Percentiles rank a stretch among this genome's conserved stretches.
Conservation (phyloP, 2,113 vertebrate genomes). For the Corydoras maculifer region DNA sequence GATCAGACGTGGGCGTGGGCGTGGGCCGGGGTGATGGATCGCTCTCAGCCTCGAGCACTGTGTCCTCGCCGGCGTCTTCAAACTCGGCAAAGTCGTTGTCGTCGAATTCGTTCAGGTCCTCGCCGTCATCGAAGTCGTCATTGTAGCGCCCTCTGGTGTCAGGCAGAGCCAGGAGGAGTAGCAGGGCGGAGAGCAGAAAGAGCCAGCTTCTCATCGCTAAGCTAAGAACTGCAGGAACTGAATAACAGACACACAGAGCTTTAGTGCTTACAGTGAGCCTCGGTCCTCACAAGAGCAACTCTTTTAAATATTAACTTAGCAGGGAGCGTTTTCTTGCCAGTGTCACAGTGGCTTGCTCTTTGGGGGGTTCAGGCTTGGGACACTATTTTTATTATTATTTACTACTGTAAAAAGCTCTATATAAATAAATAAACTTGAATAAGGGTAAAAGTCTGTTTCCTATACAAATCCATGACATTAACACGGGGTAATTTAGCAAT, state of each 20-base stretch:
- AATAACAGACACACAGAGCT: neutral
- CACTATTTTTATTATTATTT: too few species aligned
- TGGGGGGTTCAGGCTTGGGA: too few species aligned
- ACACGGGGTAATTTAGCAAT: too few species aligned
- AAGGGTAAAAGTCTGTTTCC: too few species aligned
- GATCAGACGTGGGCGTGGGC: slow-evolving; percentile 34
- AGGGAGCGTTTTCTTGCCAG: too few species aligned
- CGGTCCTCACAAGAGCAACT: too few species aligned
- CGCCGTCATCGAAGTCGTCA: slow-evolving; percentile 90
- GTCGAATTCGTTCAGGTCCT: slow-evolving; percentile 90
- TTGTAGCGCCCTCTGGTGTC: slow-evolving; percentile 67
- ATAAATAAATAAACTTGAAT: too few species aligned
- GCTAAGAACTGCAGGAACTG: slow-evolving; percentile 31
- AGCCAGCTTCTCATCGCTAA: slow-evolving; percentile 50
- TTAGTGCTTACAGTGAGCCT: too few species aligned
- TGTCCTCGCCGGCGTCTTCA: slow-evolving; percentile 82
- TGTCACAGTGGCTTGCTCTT: too few species aligned
- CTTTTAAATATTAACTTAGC: too few species aligned
- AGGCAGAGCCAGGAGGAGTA: slow-evolving; percentile 59
- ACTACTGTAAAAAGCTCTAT: too few species aligned
- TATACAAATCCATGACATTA: too few species aligned
- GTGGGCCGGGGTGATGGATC: slow-evolving; percentile 61
- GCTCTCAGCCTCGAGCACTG: slow-evolving; percentile 60
- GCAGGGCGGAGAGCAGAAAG: slow-evolving; percentile 53
- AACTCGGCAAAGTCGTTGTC: slow-evolving; percentile 98